Evolutionary conservation across 2,113 vertebrate genomes (phyloP).

Genomic region (Parus major): DNA sequence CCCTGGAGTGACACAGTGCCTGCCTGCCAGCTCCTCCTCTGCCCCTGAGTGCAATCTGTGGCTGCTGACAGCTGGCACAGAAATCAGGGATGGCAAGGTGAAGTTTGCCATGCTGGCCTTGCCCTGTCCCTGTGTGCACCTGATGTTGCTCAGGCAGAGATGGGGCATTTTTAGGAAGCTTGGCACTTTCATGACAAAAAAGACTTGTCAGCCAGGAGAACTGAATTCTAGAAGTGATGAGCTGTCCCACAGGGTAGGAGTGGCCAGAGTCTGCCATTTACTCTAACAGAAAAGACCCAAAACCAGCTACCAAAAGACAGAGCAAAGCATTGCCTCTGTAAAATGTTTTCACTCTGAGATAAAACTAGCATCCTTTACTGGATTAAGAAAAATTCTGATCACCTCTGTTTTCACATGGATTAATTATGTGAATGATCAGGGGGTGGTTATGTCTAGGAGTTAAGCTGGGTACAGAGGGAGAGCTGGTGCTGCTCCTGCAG

Average conservation of each 20-base stretch:
- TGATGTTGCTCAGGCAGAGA: neutral
- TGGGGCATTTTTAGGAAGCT: accelerated
- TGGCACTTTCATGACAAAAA: neutral
- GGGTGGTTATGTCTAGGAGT: neutral
- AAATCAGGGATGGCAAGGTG: neutral
- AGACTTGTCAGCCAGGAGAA: neutral
- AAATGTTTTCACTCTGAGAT: neutral
- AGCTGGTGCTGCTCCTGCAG: neutral
- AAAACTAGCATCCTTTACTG: neutral
- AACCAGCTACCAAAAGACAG: neutral
- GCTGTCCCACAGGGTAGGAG: neutral
- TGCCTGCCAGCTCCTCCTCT: neutral
- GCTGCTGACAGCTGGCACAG: neutral
- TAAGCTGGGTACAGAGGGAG: neutral
- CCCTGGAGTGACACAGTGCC: neutral
- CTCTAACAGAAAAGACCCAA: neutral
- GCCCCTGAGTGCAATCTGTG: neutral
- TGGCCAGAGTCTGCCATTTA: neutral
- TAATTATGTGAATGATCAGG: neutral
- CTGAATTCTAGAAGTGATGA: neutral
- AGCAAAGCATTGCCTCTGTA: neutral
- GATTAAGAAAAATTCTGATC: neutral
- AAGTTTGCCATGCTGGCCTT: neutral
- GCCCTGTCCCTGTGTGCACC: neutral
- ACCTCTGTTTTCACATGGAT: neutral